Percentiles rank a stretch among this genome's conserved stretches.
Evolutionary conservation across 2,113 vertebrate species (phyloP).

Genomic region (Formicarius rufipectus): DNA sequence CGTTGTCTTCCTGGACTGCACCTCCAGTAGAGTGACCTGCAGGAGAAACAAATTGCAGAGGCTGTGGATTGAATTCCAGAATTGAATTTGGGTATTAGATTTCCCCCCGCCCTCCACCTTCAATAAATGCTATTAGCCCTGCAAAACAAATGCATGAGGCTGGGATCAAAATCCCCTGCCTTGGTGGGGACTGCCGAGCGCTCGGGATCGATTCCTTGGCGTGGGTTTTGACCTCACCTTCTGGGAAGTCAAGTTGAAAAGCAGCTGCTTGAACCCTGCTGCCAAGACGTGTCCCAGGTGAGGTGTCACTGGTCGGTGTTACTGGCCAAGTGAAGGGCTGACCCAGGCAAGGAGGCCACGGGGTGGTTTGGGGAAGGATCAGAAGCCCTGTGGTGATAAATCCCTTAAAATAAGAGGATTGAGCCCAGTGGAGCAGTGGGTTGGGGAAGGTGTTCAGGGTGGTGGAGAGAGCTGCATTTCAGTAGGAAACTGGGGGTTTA

Average conservation of each 20-base stretch:
- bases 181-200: background rate
- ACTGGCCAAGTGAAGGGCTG: background rate
- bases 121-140: background rate
- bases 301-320: too few species aligned
- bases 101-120: background rate
- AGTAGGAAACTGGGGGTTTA: background rate
- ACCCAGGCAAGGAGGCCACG: fast-evolving
- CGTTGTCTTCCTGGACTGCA: background rate
- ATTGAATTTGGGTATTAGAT: background rate
- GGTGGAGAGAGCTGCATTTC: background rate
- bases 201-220: background rate
- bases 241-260: background rate
- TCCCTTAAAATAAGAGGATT: background rate
- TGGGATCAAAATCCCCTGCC: background rate
- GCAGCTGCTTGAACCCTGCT: background rate
- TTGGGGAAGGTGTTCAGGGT: background rate
- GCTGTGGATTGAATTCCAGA: background rate
- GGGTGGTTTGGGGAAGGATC: background rate
- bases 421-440: background rate
- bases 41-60: background rate
- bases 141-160: background rate
- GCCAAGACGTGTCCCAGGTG: background rate
- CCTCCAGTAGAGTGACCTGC: background rate
- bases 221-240: background rate
- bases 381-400: background rate